These are phyloP conservation scores for Trachemys scripta DNA, from an alignment of 2,113 vertebrate species.

Conservation along the genomic window DNA sequence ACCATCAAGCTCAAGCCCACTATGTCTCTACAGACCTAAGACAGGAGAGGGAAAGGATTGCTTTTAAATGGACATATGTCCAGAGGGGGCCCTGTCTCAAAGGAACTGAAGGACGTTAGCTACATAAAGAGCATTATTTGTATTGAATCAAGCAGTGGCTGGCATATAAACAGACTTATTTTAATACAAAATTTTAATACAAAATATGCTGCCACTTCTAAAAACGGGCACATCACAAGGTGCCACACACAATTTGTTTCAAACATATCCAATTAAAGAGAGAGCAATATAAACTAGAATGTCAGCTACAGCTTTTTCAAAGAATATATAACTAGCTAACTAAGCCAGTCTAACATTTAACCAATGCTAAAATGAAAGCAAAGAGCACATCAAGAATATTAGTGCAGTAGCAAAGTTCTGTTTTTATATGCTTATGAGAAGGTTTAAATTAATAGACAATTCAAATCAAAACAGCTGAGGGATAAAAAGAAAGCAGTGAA, in stretches of 20 bases:
- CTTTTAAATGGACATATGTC: background rate
- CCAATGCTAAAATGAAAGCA: conserved; percentile 13
- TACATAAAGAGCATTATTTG: conserved; percentile 33
- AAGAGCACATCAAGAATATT: background rate
- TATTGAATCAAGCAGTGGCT: conserved; percentile 14
- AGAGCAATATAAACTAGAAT: conserved; percentile 11
- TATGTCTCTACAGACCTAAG: conserved; percentile 19
- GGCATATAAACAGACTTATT: background rate
- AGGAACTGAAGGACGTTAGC: background rate
- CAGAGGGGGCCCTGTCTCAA: background rate
- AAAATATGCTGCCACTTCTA: conserved; percentile 57
- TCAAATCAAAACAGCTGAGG: background rate
- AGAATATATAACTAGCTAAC: background rate
- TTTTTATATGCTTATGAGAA: conserved; percentile 29
- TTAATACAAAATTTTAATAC: conserved; percentile 52
- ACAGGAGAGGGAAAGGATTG: conserved; percentile 15
- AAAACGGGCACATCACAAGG: background rate
- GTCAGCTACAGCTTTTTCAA: conserved; percentile 49
- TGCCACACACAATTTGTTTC: background rate
- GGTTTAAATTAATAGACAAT: conserved; percentile 31
- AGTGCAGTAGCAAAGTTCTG: background rate
- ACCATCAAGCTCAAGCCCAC: conserved; percentile 28
- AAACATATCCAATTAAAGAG: conserved; percentile 19
- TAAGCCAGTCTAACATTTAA: conserved; percentile 1
- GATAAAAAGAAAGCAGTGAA: background rate